Percentiles rank a stretch among this genome's conserved stretches.
These are phyloP conservation scores for Arothron firmamentum DNA, from an alignment of 2,113 vertebrate genomes.

Conservation along the genomic window DNA sequence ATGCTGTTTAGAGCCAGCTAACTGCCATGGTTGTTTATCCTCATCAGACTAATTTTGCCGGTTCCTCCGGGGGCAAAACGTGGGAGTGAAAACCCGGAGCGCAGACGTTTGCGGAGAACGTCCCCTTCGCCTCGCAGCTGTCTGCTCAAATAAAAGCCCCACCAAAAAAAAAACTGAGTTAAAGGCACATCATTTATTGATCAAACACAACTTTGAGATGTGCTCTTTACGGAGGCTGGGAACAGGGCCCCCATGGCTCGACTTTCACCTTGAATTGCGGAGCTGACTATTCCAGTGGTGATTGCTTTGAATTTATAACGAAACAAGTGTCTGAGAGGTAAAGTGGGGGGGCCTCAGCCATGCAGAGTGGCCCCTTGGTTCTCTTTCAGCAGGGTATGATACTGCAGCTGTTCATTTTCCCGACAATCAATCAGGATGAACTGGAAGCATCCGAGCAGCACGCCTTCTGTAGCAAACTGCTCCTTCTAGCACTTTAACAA, in stretches of 20 bases:
- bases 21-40: constrained; percentile 60
- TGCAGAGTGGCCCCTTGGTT: constrained; percentile 13
- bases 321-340: constrained; percentile 11
- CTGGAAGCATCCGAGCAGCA: not conserved
- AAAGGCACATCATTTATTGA: constrained; percentile 27
- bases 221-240: not conserved
- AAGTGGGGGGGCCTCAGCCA: constrained; percentile 4
- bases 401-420: not conserved
- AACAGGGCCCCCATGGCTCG: not conserved
- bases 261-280: constrained; percentile 25
- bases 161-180: constrained; percentile 1
- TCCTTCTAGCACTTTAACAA: not conserved
- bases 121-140: not conserved
- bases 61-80: constrained; percentile 32
- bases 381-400: constrained; percentile 8
- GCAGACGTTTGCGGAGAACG: constrained; percentile 34
- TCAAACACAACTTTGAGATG: constrained; percentile 12
- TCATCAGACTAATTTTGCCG: constrained; percentile 61
- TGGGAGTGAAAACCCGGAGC: constrained; percentile 6
- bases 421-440: constrained; percentile 37
- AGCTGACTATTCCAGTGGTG: not conserved
- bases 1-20: constrained; percentile 52
- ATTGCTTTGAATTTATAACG: constrained; percentile 9
- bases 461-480: constrained; percentile 1
- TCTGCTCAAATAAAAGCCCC: constrained; percentile 20